Evolutionary conservation across 1,140 invertebrate species (phyloP).

Genomic region (Drosophila punjabiensis): DNA sequence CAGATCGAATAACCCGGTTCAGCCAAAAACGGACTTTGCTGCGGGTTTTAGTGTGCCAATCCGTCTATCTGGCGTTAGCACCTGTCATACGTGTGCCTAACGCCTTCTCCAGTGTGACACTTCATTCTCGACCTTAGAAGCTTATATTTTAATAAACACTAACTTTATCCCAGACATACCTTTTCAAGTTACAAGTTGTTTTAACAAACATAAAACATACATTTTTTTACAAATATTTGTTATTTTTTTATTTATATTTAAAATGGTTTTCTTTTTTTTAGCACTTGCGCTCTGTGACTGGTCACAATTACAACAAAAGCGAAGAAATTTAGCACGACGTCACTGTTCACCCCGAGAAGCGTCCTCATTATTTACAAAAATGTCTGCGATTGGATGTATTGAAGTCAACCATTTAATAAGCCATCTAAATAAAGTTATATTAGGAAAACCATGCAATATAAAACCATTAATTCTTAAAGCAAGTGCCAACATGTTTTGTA

Average conservation of each 20-base stretch:
- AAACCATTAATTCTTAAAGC: constrained; percentile 89
- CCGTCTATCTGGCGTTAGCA: no score
- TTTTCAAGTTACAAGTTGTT: no score
- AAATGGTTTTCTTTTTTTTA: constrained; percentile 21
- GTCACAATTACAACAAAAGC: constrained; percentile 92
- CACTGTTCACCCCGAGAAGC: constrained; percentile 92
- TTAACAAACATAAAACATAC: no score
- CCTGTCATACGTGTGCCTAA: no score
- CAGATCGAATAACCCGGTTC: no score
- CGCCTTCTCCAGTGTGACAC: no score
- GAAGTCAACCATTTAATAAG: constrained; percentile 88
- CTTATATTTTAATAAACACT: no score
- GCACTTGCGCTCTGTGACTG: constrained; percentile 71
- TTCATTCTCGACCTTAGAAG: no score
- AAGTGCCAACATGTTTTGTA: constrained; percentile 93
- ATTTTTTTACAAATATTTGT: no score
- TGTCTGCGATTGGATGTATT: constrained; percentile 88
- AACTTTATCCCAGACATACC: no score
- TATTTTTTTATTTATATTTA: not conserved
- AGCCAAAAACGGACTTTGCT: no score
- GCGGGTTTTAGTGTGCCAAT: no score
- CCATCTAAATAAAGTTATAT: constrained; percentile 85
- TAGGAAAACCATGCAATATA: constrained; percentile 85
- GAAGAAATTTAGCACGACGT: constrained; percentile 91
- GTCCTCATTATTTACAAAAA: constrained; percentile 89